These are phyloP conservation scores for Eupithecia pulchellata DNA, from an alignment of 2,888 invertebrate species.

Conservation along the genomic window DNA sequence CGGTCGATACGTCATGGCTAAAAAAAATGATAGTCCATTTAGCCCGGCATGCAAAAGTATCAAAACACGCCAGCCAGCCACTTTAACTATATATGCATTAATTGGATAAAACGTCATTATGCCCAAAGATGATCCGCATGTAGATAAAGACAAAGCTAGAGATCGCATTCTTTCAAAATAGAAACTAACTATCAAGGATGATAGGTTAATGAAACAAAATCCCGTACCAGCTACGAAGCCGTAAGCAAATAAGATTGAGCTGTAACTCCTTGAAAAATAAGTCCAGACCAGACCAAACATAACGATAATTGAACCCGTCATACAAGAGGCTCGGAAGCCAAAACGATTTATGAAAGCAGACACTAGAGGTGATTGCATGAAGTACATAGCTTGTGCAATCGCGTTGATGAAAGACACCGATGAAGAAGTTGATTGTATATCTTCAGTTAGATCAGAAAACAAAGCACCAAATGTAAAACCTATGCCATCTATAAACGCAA, in stretches of 20 bases:
- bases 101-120: slow-evolving; percentile 68
- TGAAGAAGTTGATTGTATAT: slow-evolving; percentile 60
- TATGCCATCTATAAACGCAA: slow-evolving; percentile 71
- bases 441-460: slow-evolving; percentile 62
- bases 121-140: slow-evolving; percentile 73
- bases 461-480: slow-evolving; percentile 74
- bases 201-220: slow-evolving; percentile 70
- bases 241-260: slow-evolving; percentile 64
- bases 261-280: slow-evolving; percentile 63
- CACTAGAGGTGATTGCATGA: slow-evolving; percentile 65
- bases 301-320: slow-evolving; percentile 71
- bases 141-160: slow-evolving; percentile 67
- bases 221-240: slow-evolving; percentile 70
- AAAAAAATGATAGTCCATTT: slow-evolving; percentile 66
- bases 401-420: slow-evolving; percentile 71
- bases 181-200: slow-evolving; percentile 73
- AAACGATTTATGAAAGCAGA: slow-evolving; percentile 77
- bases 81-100: slow-evolving; percentile 62
- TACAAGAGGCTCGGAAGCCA: slow-evolving; percentile 73
- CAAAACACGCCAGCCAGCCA: slow-evolving; percentile 71
- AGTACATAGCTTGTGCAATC: slow-evolving; percentile 70
- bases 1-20: slow-evolving; percentile 71
- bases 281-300: slow-evolving; percentile 63
- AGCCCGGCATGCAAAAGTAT: slow-evolving; percentile 72
- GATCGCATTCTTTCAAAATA: slow-evolving; percentile 76